Evolutionary conservation across 2,113 vertebrate species (phyloP).

Genomic region (Tonatia bakeri): DNA sequence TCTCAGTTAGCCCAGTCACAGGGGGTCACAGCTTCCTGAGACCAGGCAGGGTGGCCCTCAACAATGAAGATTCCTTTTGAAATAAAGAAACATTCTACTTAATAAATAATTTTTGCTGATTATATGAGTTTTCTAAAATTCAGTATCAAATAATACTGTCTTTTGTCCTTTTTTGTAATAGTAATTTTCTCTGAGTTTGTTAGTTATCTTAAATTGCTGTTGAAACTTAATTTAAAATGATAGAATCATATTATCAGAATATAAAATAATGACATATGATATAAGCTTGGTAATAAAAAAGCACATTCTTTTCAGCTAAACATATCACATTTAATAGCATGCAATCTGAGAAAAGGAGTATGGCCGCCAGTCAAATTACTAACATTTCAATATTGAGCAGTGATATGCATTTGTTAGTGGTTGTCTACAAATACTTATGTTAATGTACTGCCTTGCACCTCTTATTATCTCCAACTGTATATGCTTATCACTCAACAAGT

Average conservation of each 20-base stretch:
- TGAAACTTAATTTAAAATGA: constrained; percentile 71
- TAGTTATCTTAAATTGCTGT: constrained; percentile 65
- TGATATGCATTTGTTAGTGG: neutral
- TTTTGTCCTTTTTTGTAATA: constrained; percentile 49
- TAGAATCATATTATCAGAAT: constrained; percentile 62
- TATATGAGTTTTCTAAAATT: constrained; percentile 64
- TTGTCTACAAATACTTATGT: neutral
- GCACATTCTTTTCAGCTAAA: constrained; percentile 46
- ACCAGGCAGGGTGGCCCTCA: too few species aligned
- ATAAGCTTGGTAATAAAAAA: constrained; percentile 48
- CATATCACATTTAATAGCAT: constrained; percentile 25
- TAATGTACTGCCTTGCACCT: constrained; percentile 7
- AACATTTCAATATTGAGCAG: neutral
- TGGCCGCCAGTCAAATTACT: constrained; percentile 15
- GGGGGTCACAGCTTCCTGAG: too few species aligned
- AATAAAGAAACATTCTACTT: constrained; percentile 36
- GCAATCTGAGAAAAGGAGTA: neutral
- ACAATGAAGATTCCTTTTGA: constrained; percentile 57
- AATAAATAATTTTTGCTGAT: constrained; percentile 74
- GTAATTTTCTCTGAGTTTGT: constrained; percentile 65
- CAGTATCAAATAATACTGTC: constrained; percentile 23
- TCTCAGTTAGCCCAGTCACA: too few species aligned
- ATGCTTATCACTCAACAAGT: constrained; percentile 36
- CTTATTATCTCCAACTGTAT: constrained; percentile 2
- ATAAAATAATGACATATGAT: constrained; percentile 65